A percentile compares a stretch with the other conserved stretches of the same genome.
Conservation (phyloP, 2,797 vertebrate species). For the Paguma larvata region DNA sequence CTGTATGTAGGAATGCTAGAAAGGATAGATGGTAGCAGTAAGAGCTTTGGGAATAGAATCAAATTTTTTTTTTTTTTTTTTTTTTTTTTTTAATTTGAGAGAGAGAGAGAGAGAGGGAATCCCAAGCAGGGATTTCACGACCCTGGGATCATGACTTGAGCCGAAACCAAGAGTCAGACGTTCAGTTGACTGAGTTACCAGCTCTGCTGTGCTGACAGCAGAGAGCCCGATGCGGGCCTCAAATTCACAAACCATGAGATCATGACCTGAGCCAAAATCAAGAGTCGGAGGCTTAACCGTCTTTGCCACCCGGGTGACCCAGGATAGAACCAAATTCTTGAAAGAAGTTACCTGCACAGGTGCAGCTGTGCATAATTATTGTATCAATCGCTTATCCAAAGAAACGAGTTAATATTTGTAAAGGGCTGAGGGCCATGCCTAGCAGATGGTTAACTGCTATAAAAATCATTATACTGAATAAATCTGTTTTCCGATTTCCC, state of each 20-base stretch:
- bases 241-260: too few relatives aligned
- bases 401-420: not conserved
- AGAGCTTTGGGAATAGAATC: not conserved
- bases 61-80: not conserved
- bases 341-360: not conserved
- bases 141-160: too few relatives aligned
- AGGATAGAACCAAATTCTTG: not conserved
- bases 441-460: not conserved
- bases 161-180: too few relatives aligned
- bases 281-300: too few relatives aligned
- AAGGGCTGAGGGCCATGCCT: not conserved
- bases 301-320: too few relatives aligned
- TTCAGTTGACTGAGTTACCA: too few relatives aligned
- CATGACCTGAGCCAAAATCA: too few relatives aligned
- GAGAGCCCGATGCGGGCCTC: too few relatives aligned
- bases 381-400: not conserved
- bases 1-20: not conserved
- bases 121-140: too few relatives aligned
- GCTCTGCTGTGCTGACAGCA: too few relatives aligned
- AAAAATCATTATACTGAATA: not conserved
- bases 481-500: not conserved
- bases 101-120: too few relatives aligned
- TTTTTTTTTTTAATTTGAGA: too few relatives aligned
- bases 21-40: not conserved
- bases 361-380: not conserved